Conservation (phyloP, 2,888 invertebrate species). For the Scotopteryx bipunctaria region DNA sequence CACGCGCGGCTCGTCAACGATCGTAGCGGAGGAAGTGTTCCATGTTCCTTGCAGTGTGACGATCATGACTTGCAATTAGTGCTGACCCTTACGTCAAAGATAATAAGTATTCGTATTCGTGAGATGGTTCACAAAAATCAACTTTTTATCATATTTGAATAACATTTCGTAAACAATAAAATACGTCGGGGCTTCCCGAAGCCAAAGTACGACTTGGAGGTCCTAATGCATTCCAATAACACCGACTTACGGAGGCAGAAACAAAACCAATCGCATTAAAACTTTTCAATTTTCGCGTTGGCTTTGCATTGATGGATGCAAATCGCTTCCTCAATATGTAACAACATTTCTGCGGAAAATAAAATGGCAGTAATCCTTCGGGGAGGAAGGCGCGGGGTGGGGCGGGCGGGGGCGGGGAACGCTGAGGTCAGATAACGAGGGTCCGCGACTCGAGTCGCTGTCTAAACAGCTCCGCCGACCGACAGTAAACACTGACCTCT, state of each 20-base stretch:
- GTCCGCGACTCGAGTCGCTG: constrained; percentile 9
- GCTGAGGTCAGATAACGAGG: constrained; percentile 19
- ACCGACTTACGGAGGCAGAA: background rate
- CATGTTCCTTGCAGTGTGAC: too few relatives aligned
- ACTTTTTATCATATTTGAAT: background rate
- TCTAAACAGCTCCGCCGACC: constrained; percentile 10
- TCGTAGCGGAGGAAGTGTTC: too few relatives aligned
- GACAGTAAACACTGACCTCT: constrained; percentile 15
- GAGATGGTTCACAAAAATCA: background rate
- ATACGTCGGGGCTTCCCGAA: background rate
- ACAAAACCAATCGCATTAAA: constrained; percentile 19
- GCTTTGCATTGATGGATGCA: constrained; percentile 32
- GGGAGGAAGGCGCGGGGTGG: background rate
- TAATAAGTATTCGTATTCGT: too few relatives aligned
- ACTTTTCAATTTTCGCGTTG: constrained; percentile 32
- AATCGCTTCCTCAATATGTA: constrained; percentile 26
- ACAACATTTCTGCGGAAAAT: constrained; percentile 18
- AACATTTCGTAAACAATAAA: background rate
- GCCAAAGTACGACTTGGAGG: background rate
- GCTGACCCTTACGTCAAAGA: too few relatives aligned
- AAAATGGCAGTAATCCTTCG: constrained; percentile 24
- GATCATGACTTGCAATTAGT: too few relatives aligned
- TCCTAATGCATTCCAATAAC: constrained; percentile 6
- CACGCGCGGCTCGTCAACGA: too few relatives aligned
- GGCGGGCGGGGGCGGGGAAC: constrained; percentile 1